These are phyloP conservation scores for Ondatra zibethicus DNA, from an alignment of 2,113 vertebrate species.

Conservation along the genomic window DNA sequence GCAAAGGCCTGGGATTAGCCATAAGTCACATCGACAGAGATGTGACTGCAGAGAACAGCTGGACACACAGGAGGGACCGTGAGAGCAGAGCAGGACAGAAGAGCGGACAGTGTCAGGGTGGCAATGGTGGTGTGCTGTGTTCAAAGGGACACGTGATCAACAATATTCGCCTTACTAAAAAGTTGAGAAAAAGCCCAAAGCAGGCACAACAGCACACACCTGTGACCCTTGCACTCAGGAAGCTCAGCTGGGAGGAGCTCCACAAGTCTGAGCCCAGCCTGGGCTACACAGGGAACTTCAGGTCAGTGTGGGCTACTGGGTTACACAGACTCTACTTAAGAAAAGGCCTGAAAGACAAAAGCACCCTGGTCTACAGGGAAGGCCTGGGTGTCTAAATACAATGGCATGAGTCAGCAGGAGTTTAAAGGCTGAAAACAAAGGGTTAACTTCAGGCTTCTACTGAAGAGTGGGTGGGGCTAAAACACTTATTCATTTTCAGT, in stretches of 20 bases:
- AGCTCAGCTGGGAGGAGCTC: not conserved
- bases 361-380: not conserved
- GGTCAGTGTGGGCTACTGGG: not conserved
- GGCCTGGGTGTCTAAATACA: not conserved
- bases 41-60: not conserved
- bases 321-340: not conserved
- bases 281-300: not conserved
- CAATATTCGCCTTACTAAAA: not conserved
- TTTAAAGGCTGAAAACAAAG: constrained; percentile 20
- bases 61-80: not conserved
- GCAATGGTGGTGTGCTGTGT: not conserved
- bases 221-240: not conserved
- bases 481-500: not conserved
- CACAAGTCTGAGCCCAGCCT: not conserved
- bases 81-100: not conserved
- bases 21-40: not conserved
- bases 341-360: not conserved
- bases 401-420: not conserved
- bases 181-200: not conserved
- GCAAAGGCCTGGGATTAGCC: not conserved
- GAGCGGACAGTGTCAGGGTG: not conserved
- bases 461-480: no score
- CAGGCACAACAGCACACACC: not conserved
- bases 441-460: not conserved
- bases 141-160: not conserved